Evolutionary conservation across 2,797 vertebrate genomes (phyloP).

Genomic region (Adelosebastes latens): DNA sequence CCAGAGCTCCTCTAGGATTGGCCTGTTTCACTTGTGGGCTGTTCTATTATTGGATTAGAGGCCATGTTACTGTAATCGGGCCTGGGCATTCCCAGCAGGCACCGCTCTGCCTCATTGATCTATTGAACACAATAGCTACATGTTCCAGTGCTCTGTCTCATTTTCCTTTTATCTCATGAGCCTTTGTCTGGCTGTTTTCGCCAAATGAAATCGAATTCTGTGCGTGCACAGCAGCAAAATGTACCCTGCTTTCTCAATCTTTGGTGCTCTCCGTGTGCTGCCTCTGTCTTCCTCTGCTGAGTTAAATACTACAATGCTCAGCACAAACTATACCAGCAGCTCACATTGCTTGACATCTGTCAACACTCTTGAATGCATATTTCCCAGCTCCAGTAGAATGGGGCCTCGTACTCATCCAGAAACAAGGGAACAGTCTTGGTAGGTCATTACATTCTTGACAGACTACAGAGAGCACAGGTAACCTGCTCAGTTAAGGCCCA

Average conservation of each 20-base stretch:
- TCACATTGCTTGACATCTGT: slow-evolving; percentile 11
- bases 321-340: background rate
- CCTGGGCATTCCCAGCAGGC: slow-evolving; percentile 70
- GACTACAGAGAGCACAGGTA: background rate
- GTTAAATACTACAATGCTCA: background rate
- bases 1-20: slow-evolving; percentile 30
- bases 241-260: slow-evolving; percentile 11
- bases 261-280: background rate
- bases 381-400: background rate
- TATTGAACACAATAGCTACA: slow-evolving; percentile 64
- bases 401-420: background rate
- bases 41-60: slow-evolving; percentile 72
- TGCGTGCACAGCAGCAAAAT: background rate
- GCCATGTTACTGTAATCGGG: slow-evolving; percentile 74
- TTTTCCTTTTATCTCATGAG: slow-evolving; percentile 55
- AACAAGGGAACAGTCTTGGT: background rate
- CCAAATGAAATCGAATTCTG: slow-evolving; percentile 39
- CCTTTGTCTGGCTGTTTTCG: slow-evolving; percentile 43
- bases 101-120: slow-evolving; percentile 68
- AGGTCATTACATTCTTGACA: background rate
- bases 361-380: background rate
- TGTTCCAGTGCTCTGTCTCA: slow-evolving; percentile 55
- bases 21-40: slow-evolving; percentile 44
- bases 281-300: background rate
- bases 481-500: background rate